A percentile compares a stretch with the other conserved stretches of the same genome.
These are phyloP conservation scores for Oasisia sp. DNA, from an alignment of 2,888 invertebrate genomes.

Conservation along the genomic window DNA sequence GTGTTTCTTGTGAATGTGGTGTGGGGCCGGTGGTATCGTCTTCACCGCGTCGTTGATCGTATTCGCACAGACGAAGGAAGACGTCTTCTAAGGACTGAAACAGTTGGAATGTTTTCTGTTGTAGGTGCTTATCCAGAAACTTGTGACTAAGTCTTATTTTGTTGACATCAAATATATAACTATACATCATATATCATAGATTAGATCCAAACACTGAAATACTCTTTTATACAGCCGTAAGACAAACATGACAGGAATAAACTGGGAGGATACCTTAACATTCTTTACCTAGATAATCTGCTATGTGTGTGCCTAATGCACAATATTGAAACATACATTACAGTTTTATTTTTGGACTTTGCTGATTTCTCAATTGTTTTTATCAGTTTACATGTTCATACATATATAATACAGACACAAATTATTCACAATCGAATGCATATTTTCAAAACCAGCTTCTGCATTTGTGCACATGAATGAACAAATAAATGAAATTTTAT, in stretches of 20 bases:
- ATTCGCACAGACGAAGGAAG: slow-evolving; percentile 80
- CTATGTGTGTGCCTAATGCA: too few species aligned
- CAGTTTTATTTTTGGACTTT: too few species aligned
- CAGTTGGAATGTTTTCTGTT: neutral
- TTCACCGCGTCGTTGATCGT: slow-evolving; percentile 41
- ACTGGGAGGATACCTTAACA: too few species aligned
- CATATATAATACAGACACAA: too few species aligned
- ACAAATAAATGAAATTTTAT: too few species aligned
- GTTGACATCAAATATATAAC: neutral
- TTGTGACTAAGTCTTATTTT: neutral
- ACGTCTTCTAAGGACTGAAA: slow-evolving; percentile 82
- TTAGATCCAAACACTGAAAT: neutral
- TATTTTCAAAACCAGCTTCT: too few species aligned
- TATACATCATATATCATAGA: neutral
- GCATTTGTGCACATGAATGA: too few species aligned
- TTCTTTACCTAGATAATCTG: too few species aligned
- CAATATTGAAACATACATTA: too few species aligned
- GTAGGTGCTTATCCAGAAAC: neutral
- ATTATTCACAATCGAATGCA: too few species aligned
- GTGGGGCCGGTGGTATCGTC: neutral
- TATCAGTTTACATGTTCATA: too few species aligned
- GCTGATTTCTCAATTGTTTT: too few species aligned
- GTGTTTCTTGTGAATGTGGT: neutral
- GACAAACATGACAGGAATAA: neutral
- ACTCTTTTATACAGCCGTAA: neutral